phyloP scores from a whole-genome alignment of 1,140 invertebrate species.

The Philaenus spumarius region DNA sequence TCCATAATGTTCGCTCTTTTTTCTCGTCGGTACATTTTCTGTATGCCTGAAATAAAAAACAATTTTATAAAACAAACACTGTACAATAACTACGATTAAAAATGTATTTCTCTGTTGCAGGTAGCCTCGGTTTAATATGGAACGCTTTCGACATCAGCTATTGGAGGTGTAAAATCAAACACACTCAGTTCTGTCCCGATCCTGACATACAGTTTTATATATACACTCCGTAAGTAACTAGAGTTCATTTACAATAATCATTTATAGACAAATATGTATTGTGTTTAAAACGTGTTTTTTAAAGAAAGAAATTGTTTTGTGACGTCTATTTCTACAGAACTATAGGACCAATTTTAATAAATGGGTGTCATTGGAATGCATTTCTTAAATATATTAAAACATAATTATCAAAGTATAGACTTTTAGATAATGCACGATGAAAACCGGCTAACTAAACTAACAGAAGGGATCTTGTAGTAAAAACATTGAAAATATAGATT shows the following conservation, averaged over 20 bases:
- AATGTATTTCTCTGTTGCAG: no score
- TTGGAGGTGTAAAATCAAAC: conserved; percentile 50
- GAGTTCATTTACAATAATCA: not conserved
- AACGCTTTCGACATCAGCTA: conserved; percentile 26
- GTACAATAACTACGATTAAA: no score
- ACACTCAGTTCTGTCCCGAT: conserved; percentile 49
- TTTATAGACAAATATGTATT: not conserved
- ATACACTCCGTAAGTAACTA: conserved; percentile 50
- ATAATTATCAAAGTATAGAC: not conserved
- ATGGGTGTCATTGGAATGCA: not conserved
- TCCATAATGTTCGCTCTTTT: no score
- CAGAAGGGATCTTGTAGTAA: no score
- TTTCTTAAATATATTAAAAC: not conserved
- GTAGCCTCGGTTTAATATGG: conserved; percentile 20
- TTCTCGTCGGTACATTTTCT: no score
- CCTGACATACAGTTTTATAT: conserved; percentile 53
- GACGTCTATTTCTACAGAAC: not conserved
- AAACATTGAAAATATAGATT: no score
- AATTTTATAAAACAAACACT: no score
- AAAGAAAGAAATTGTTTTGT: conserved; percentile 12
- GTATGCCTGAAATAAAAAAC: no score
- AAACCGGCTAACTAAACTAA: no score
- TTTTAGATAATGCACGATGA: no score
- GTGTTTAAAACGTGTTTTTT: conserved; percentile 8
- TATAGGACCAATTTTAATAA: not conserved